Conservation (phyloP, 2,797 vertebrate genomes). For the Micrastur ruficollis region DNA sequence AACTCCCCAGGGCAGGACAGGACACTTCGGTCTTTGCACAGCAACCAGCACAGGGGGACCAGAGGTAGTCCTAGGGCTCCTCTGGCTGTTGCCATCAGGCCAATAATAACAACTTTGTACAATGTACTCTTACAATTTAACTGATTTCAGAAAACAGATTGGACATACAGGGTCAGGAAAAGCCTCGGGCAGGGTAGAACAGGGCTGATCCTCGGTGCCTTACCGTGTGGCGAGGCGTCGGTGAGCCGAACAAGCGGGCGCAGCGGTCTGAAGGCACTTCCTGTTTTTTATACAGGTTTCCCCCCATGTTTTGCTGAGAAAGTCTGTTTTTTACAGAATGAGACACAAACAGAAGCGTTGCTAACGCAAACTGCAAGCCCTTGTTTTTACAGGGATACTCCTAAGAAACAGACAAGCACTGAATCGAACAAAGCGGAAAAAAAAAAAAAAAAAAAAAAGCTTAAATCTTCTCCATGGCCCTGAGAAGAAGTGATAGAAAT, state of each 20-base stretch:
- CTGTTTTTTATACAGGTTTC: neutral
- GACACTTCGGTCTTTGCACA: neutral
- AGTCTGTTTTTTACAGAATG: neutral
- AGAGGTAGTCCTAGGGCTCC: neutral
- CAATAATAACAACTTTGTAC: neutral
- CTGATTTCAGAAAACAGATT: neutral
- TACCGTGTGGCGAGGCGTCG: rapidly evolving
- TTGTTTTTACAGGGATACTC: neutral
- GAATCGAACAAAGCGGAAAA: neutral
- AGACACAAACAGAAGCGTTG: neutral
- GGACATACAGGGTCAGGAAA: neutral
- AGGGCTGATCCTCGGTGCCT: neutral
- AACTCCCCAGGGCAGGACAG: neutral
- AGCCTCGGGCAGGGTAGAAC: neutral
- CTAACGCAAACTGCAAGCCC: neutral
- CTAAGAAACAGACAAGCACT: neutral
- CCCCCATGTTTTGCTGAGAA: neutral
- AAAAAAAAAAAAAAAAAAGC: neutral
- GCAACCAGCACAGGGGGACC: neutral
- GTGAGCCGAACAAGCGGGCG: neutral
- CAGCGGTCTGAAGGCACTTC: neutral
- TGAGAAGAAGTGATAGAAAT: neutral
- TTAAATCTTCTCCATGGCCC: neutral
- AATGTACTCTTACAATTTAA: neutral
- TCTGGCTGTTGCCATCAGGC: neutral